Percentiles rank a stretch among this genome's conserved stretches.
These are phyloP conservation scores for Manis crassicaudata DNA, from an alignment of 2,797 vertebrate genomes.

Conservation along the genomic window DNA sequence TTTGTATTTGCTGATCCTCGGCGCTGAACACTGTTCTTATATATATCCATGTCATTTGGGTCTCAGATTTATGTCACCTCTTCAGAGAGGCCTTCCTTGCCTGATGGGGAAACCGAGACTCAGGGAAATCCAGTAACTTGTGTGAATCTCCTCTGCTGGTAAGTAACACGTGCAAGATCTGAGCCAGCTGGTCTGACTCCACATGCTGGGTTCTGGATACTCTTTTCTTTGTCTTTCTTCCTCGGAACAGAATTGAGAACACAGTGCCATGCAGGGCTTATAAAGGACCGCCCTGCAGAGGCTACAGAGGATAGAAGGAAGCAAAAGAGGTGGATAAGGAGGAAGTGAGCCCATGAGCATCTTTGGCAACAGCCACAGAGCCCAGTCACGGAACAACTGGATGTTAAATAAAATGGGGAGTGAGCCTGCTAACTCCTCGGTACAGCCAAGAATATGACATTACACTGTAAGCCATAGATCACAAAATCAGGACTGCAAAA, in stretches of 20 bases:
- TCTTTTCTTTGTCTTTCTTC: not conserved
- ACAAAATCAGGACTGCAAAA: not conserved
- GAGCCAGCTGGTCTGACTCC: not conserved
- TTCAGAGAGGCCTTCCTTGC: not conserved
- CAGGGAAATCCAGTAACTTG: not conserved
- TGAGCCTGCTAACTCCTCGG: not conserved
- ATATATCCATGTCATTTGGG: not conserved
- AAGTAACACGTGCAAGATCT: not conserved
- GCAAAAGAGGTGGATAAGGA: not conserved
- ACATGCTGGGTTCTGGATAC: not conserved
- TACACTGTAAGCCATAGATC: fast-evolving
- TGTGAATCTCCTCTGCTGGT: not conserved
- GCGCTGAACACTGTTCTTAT: not conserved
- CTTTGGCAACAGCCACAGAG: not conserved
- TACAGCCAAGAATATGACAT: not conserved
- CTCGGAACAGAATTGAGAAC: not conserved
- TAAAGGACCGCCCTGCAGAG: not conserved
- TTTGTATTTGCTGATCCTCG: not conserved
- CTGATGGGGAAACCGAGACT: not conserved
- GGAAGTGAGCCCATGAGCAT: not conserved
- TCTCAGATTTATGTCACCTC: not conserved
- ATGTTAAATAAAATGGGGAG: not conserved
- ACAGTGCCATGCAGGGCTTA: not conserved
- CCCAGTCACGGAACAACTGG: not conserved
- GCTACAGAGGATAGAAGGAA: not conserved